Conservation (phyloP, 2,113 vertebrate species). For the Mirza zaza region DNA sequence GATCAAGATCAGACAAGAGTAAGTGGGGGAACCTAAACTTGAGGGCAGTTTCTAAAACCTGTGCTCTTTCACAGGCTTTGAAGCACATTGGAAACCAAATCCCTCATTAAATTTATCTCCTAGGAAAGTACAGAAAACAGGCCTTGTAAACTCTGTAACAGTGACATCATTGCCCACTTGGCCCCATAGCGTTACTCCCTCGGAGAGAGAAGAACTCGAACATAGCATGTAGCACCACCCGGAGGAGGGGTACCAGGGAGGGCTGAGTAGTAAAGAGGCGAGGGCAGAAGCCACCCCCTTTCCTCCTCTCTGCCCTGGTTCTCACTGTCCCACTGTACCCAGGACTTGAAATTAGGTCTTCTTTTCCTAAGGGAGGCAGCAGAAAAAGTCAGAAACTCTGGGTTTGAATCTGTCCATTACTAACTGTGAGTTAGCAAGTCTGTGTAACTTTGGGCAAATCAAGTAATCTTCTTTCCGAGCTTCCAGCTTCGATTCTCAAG, state of each 20-base stretch:
- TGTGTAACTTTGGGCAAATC: background rate
- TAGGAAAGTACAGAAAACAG: background rate
- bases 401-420: background rate
- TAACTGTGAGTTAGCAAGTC: background rate
- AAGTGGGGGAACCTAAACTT: background rate
- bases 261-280: background rate
- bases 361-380: background rate
- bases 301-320: background rate
- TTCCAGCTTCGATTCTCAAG: background rate
- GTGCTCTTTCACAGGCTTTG: background rate
- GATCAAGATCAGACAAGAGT: background rate
- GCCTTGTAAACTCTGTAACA: too few species aligned
- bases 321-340: background rate
- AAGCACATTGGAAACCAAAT: background rate
- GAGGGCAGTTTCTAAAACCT: background rate
- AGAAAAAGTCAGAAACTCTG: background rate
- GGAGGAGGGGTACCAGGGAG: rapidly evolving
- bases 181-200: background rate
- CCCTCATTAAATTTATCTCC: background rate
- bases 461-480: background rate
- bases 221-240: too few species aligned
- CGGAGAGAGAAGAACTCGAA: background rate
- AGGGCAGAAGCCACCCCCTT: background rate
- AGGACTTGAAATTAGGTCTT: background rate
- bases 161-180: background rate